These are phyloP conservation scores for Zenarchopterus dispar DNA, from an alignment of 2,797 vertebrate species.

Conservation along the genomic window DNA sequence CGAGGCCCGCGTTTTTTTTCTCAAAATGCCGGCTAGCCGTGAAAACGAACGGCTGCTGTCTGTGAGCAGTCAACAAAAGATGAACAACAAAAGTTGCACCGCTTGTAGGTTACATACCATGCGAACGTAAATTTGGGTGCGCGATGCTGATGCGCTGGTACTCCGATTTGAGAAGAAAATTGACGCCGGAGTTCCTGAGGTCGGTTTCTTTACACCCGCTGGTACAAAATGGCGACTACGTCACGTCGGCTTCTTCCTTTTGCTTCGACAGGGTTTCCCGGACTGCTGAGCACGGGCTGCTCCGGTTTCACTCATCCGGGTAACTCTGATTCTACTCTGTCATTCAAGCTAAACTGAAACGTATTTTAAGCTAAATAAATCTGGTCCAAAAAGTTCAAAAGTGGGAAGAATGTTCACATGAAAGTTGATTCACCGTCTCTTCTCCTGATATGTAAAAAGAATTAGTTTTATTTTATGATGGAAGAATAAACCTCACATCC, in stretches of 20 bases:
- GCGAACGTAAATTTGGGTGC: conserved; percentile 37
- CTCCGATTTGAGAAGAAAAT: conserved; percentile 39
- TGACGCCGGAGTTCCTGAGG: conserved; percentile 53
- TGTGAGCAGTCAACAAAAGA: not conserved
- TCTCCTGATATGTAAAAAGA: too few relatives aligned
- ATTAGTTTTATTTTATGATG: too few relatives aligned
- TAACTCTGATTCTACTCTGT: accelerated
- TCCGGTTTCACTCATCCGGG: conserved; percentile 23
- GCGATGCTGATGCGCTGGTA: conserved; percentile 51
- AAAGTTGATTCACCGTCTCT: too few relatives aligned
- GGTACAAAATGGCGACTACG: conserved; percentile 74
- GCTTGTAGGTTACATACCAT: conserved; percentile 59
- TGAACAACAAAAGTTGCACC: not conserved
- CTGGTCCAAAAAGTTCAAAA: too few relatives aligned
- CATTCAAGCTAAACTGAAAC: not conserved
- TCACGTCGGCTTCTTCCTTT: conserved; percentile 63
- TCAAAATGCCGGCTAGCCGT: conserved; percentile 7
- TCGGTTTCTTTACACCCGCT: conserved; percentile 84
- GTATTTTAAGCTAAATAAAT: too few relatives aligned
- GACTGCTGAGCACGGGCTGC: conserved; percentile 70
- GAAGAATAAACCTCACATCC: too few relatives aligned
- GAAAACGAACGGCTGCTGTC: not conserved
- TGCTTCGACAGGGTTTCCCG: conserved; percentile 83
- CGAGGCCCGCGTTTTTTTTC: too few relatives aligned
- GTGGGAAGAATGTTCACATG: too few relatives aligned